phyloP scores from a whole-genome alignment of 2,797 vertebrate genomes.

The Siniperca scherzeri region DNA sequence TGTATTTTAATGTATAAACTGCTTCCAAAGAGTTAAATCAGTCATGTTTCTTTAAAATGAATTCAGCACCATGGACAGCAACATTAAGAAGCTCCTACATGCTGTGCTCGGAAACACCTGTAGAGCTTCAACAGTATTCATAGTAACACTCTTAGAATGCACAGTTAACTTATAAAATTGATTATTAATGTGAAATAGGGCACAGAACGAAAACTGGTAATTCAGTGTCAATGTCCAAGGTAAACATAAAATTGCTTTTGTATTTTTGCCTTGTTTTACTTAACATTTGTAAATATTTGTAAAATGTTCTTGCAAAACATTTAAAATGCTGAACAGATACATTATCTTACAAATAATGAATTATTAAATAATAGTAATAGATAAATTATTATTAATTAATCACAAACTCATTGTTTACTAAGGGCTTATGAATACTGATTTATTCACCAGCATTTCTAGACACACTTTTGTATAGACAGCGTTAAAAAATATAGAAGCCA shows the following conservation, averaged over 20 bases:
- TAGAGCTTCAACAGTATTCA: background rate
- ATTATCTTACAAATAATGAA: background rate
- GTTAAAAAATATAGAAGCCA: background rate
- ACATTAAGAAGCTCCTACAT: background rate
- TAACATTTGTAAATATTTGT: background rate
- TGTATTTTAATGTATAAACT: background rate
- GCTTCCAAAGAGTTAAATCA: constrained; percentile 1
- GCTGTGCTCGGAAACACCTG: constrained; percentile 38
- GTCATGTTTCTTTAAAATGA: background rate
- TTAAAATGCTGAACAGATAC: background rate
- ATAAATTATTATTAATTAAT: background rate
- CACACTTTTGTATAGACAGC: too few relatives aligned
- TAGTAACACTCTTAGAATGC: background rate
- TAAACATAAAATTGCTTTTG: background rate
- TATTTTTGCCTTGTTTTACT: background rate
- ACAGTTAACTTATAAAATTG: background rate
- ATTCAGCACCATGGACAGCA: constrained; percentile 68
- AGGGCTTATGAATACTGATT: background rate
- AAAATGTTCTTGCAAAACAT: constrained; percentile 16
- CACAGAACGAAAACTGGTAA: background rate
- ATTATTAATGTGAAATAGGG: background rate
- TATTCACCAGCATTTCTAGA: background rate
- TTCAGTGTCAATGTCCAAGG: background rate
- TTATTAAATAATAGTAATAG: background rate
- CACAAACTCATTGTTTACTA: background rate